Conservation (phyloP, 1,140 invertebrate species). For the Apis florea region DNA sequence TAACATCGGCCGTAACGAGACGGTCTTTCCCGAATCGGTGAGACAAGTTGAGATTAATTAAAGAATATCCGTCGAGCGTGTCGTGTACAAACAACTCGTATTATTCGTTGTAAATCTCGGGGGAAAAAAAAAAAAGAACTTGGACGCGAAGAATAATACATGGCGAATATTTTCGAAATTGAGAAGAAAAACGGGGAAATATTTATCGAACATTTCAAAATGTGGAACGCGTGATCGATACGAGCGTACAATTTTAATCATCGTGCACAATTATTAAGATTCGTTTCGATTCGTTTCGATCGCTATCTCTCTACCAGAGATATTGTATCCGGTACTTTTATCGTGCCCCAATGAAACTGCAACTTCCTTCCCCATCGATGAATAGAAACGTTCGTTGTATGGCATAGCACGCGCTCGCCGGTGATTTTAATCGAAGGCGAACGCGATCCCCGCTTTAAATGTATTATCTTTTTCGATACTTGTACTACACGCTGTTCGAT, state of each 20-base stretch:
- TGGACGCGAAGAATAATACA: too few species aligned
- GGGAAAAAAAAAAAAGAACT: not conserved
- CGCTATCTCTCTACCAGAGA: not conserved
- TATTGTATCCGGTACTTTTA: constrained; percentile 21
- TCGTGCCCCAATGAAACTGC: constrained; percentile 29
- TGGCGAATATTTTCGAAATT: not conserved
- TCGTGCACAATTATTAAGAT: constrained; percentile 1
- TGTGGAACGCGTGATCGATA: not conserved
- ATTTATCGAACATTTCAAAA: not conserved
- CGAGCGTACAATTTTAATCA: not conserved
- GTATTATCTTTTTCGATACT: constrained; percentile 30
- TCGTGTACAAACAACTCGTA: not conserved
- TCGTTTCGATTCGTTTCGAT: constrained; percentile 5
- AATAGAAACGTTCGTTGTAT: constrained; percentile 17
- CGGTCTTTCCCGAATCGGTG: not conserved
- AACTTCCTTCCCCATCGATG: constrained; percentile 1
- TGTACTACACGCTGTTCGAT: constrained; percentile 3
- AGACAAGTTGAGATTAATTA: not conserved
- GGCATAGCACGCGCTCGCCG: too few species aligned
- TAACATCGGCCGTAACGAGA: not conserved
- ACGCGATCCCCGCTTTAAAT: constrained; percentile 4
- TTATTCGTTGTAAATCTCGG: not conserved
- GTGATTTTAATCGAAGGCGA: constrained; percentile 24
- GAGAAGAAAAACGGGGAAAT: not conserved
- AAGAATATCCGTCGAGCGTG: not conserved